Evolutionary conservation across 2,797 vertebrate genomes (phyloP).

Genomic region (Glyptemys insculpta): DNA sequence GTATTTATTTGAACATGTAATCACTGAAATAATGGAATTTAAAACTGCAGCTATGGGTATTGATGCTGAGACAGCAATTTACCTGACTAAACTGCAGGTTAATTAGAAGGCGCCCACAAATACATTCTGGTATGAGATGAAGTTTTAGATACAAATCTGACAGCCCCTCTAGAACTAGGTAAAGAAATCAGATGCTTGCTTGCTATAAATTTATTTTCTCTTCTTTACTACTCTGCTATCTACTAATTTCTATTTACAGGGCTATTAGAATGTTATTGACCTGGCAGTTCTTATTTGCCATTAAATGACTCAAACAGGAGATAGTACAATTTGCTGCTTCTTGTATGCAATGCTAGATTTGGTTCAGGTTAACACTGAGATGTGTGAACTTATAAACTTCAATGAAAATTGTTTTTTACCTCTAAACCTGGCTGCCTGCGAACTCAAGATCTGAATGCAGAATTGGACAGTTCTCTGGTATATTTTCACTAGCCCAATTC

Average conservation of each 20-base stretch:
- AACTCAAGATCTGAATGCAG: neutral
- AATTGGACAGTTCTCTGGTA: neutral
- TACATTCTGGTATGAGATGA: neutral
- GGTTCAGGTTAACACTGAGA: neutral
- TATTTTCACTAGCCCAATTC: neutral
- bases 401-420: neutral
- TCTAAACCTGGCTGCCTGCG: neutral
- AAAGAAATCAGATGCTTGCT: neutral
- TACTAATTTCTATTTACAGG: neutral
- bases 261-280: neutral
- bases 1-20: neutral
- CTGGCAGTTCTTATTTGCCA: neutral
- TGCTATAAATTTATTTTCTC: neutral
- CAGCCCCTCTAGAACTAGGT: neutral
- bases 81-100: neutral
- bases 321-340: neutral
- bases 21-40: neutral
- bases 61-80: neutral
- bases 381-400: neutral
- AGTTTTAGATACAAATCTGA: rapidly evolving
- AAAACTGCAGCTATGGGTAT: neutral
- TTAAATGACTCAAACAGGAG: neutral
- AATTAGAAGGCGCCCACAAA: too few relatives aligned
- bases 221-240: neutral
- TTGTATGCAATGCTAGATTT: neutral